These are phyloP conservation scores for Ormyrus pomaceus DNA, from an alignment of 2,888 invertebrate genomes.

Conservation along the genomic window DNA sequence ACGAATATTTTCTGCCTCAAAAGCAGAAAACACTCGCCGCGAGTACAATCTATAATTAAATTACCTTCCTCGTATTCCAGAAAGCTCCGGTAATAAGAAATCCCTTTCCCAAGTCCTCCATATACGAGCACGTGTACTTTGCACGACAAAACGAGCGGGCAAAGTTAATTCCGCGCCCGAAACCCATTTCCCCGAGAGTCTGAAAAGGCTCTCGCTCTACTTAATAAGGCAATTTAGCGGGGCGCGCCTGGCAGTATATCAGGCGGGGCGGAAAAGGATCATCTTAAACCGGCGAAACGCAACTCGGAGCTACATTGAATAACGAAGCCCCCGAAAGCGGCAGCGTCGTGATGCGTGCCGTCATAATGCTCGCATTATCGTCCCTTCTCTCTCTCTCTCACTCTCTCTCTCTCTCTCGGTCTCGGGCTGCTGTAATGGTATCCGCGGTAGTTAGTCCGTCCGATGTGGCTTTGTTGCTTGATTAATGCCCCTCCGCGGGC, in stretches of 20 bases:
- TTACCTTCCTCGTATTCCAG: no score
- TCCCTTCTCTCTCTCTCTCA: neutral
- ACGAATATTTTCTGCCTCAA: no score
- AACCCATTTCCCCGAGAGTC: neutral
- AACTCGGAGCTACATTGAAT: neutral
- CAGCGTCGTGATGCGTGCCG: slow-evolving; percentile 4
- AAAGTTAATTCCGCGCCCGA: no score
- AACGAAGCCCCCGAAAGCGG: slow-evolving; percentile 13
- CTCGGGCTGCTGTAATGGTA: slow-evolving; percentile 21
- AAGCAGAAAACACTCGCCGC: no score
- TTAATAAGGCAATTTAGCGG: slow-evolving; percentile 21
- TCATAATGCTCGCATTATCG: slow-evolving; percentile 29
- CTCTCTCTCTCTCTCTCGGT: no score
- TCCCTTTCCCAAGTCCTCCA: no score
- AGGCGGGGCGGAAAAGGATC: slow-evolving; percentile 2
- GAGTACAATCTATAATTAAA: neutral
- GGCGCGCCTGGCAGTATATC: neutral
- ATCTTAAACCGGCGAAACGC: neutral
- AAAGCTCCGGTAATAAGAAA: no score
- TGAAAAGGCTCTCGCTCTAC: neutral
- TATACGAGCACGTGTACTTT: no score
- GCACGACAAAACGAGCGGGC: no score
- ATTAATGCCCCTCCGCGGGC: slow-evolving; percentile 73
- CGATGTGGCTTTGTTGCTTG: slow-evolving; percentile 70
- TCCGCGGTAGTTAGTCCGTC: slow-evolving; percentile 37